Conservation (phyloP, 2,888 invertebrate species). For the Limnephilus lunatus region DNA sequence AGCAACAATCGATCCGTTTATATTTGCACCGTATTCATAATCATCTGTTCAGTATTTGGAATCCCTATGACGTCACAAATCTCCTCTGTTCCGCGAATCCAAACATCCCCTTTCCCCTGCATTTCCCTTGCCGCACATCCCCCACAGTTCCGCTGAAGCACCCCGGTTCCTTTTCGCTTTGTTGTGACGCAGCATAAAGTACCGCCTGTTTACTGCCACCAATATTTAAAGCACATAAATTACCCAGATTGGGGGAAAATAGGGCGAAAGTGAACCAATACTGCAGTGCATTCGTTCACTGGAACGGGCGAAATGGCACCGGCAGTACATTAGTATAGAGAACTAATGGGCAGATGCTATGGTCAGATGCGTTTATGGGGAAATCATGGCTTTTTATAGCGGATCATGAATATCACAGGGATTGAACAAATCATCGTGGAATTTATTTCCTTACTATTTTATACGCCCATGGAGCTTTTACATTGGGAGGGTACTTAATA, state of each 20-base stretch:
- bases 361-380: conserved; percentile 39
- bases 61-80: neutral
- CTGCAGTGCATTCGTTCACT: too few relatives aligned
- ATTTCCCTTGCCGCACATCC: neutral
- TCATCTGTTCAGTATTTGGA: neutral
- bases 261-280: neutral
- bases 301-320: neutral
- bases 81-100: conserved; percentile 26
- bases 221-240: conserved; percentile 24
- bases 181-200: conserved; percentile 14
- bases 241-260: conserved; percentile 9
- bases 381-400: conserved; percentile 18
- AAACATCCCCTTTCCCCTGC: neutral
- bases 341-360: conserved; percentile 37
- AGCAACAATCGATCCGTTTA: neutral
- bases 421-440: neutral
- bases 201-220: neutral
- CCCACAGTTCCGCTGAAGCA: neutral
- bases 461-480: too few relatives aligned
- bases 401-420: conserved; percentile 3
- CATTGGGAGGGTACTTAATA: too few relatives aligned
- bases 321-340: neutral
- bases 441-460: too few relatives aligned
- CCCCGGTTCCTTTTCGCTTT: neutral
- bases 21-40: neutral